Evolutionary conservation across 2,113 vertebrate species (phyloP).

Genomic region (Macroglossus sobrinus): DNA sequence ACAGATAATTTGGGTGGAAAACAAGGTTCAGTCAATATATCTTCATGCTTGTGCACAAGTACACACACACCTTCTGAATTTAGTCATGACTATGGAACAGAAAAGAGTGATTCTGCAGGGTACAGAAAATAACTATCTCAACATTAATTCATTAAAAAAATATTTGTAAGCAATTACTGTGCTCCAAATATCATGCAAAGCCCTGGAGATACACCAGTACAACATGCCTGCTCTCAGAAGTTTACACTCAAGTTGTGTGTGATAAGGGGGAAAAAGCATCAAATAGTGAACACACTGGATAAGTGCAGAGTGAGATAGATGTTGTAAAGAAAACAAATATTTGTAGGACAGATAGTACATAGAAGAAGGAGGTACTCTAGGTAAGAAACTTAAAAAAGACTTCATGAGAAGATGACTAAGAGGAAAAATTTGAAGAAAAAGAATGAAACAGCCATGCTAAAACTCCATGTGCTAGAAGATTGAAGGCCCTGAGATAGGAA

Average conservation of each 20-base stretch:
- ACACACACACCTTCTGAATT: slow-evolving; percentile 4
- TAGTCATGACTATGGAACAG: neutral
- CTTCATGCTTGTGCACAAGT: slow-evolving; percentile 6
- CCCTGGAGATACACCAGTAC: neutral
- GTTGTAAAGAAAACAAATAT: neutral
- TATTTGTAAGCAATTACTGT: neutral
- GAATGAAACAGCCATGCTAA: neutral
- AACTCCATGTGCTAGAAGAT: neutral
- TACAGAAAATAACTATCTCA: neutral
- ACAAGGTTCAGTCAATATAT: neutral
- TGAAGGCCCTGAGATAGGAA: neutral
- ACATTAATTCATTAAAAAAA: neutral
- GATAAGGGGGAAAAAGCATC: neutral
- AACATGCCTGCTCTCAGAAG: neutral
- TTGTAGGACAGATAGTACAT: neutral
- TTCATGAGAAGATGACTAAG: neutral
- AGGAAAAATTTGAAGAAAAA: neutral
- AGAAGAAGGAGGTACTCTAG: neutral
- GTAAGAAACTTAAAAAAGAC: neutral
- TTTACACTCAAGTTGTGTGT: neutral
- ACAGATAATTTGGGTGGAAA: neutral
- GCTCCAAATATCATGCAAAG: neutral
- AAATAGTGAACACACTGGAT: neutral
- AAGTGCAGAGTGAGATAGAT: neutral
- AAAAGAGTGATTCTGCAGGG: neutral